Percentiles rank a stretch among this genome's conserved stretches.
phyloP scores from a whole-genome alignment of 64 coral and sea anemone genomes.

The Acropora tenuis region DNA sequence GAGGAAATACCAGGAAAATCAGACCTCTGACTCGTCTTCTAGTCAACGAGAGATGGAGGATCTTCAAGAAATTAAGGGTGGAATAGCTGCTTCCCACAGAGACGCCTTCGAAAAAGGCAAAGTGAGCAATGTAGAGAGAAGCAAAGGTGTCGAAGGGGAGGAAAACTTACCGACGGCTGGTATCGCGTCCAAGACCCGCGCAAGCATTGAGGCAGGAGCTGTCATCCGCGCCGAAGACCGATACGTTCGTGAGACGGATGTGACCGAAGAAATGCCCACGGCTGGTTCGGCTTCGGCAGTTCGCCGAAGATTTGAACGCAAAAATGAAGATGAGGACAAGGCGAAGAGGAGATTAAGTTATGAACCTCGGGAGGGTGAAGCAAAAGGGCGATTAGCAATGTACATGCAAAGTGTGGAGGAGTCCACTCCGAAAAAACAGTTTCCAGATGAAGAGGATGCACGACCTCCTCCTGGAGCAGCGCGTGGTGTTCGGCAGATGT shows the following conservation, averaged over 20 bases:
- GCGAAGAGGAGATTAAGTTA: slow-evolving; percentile 62
- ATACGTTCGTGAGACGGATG: slow-evolving; percentile 14
- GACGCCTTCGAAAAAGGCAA: slow-evolving; percentile 54
- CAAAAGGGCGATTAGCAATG: slow-evolving; percentile 27
- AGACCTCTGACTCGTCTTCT: slow-evolving; percentile 2
- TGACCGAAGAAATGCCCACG: slow-evolving; percentile 37
- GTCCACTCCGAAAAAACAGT: background rate
- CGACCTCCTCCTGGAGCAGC: slow-evolving; percentile 13
- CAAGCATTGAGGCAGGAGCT: slow-evolving; percentile 46
- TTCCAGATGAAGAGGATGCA: slow-evolving; percentile 23
- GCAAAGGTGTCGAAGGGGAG: slow-evolving; percentile 27
- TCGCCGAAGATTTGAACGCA: slow-evolving; percentile 46
- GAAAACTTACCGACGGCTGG: slow-evolving; percentile 46
- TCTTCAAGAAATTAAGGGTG: slow-evolving; percentile 61
- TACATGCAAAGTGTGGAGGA: slow-evolving; percentile 38
- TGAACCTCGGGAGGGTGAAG: slow-evolving; percentile 48
- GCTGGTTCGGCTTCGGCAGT: slow-evolving; percentile 45
- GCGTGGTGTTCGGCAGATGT: slow-evolving; percentile 37
- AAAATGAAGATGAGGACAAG: slow-evolving; percentile 8
- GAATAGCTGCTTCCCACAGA: slow-evolving; percentile 43
- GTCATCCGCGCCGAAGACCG: slow-evolving; percentile 48
- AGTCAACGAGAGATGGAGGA: slow-evolving; percentile 35
- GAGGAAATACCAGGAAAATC: slow-evolving; percentile 58
- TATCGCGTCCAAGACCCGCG: slow-evolving; percentile 43
- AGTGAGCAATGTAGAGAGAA: slow-evolving; percentile 49